A percentile compares a stretch with the other conserved stretches of the same genome.
Conservation (phyloP, 2,888 invertebrate species). For the Lycaena phlaeas region DNA sequence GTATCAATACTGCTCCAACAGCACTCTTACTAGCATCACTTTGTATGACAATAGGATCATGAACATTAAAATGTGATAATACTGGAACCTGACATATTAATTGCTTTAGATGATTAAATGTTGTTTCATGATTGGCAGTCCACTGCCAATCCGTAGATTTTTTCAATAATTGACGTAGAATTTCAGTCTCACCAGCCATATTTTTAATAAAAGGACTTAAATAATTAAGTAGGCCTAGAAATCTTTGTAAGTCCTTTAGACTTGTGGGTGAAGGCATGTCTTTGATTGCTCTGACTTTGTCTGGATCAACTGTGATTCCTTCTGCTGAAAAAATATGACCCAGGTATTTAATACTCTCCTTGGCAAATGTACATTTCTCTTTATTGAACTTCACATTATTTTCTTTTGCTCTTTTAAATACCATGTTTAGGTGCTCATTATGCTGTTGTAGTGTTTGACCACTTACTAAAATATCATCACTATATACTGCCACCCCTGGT, state of each 20-base stretch:
- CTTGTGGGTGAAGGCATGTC: slow-evolving; percentile 14
- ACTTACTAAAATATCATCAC: slow-evolving; percentile 14
- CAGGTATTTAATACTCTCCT: slow-evolving; percentile 16
- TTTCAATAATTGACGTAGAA: slow-evolving; percentile 13
- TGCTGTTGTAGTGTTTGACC: slow-evolving; percentile 13
- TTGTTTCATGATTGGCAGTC: slow-evolving; percentile 10
- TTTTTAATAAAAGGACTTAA: slow-evolving; percentile 12
- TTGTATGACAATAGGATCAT: slow-evolving; percentile 12
- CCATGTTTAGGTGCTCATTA: slow-evolving; percentile 11
- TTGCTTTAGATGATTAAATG: slow-evolving; percentile 1
- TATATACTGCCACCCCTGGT: slow-evolving; percentile 15
- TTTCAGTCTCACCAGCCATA: slow-evolving; percentile 6
- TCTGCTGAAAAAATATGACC: slow-evolving; percentile 12
- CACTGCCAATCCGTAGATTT: slow-evolving; percentile 14
- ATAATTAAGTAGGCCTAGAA: slow-evolving; percentile 16
- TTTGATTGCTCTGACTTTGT: slow-evolving; percentile 17
- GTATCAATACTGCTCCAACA: slow-evolving; percentile 13
- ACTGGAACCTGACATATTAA: slow-evolving; percentile 15
- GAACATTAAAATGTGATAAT: slow-evolving; percentile 13
- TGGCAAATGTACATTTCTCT: slow-evolving; percentile 17
- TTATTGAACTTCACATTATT: slow-evolving; percentile 16
- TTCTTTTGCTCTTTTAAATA: slow-evolving; percentile 14
- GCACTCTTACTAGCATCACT: slow-evolving; percentile 6
- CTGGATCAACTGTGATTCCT: slow-evolving; percentile 12
- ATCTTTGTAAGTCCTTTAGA: slow-evolving; percentile 13